Evolutionary conservation across 2,797 vertebrate species (phyloP).

Genomic region (Sitta carolinensis): DNA sequence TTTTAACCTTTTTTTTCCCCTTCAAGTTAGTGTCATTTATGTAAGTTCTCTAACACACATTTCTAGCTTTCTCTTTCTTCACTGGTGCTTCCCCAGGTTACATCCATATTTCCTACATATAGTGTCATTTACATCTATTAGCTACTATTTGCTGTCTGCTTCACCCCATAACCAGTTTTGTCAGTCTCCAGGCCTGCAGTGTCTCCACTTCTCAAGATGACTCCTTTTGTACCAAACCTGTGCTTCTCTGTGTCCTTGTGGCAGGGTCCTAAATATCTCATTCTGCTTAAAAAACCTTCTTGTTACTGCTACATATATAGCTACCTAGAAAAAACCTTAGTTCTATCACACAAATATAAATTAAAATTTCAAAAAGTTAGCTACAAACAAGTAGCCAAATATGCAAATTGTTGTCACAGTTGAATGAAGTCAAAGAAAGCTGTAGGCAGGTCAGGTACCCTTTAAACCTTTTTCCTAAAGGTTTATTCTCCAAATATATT

Average conservation of each 20-base stretch:
- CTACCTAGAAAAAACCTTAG: not conserved
- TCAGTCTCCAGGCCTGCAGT: not conserved
- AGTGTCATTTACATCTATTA: not conserved
- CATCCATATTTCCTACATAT: not conserved
- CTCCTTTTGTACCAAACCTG: not conserved
- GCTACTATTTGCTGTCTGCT: not conserved
- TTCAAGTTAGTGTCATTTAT: not conserved
- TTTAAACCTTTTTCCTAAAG: not conserved
- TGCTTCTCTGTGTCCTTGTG: not conserved
- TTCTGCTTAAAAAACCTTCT: not conserved
- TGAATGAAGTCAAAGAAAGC: not conserved
- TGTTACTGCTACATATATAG: not conserved
- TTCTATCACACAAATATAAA: not conserved
- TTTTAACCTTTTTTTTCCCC: rapidly evolving
- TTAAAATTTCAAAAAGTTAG: not conserved
- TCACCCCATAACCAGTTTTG: not conserved
- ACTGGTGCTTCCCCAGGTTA: not conserved
- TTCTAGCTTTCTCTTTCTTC: not conserved
- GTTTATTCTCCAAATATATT: not conserved
- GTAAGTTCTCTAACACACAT: not conserved
- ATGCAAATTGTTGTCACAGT: not conserved
- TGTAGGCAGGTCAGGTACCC: not conserved
- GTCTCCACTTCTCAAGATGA: not conserved
- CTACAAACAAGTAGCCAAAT: not conserved
- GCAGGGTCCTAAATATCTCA: not conserved